Base-by-base conservation (phyloP, 2,113 vertebrate species). In the Lasiurus borealis region DNA sequence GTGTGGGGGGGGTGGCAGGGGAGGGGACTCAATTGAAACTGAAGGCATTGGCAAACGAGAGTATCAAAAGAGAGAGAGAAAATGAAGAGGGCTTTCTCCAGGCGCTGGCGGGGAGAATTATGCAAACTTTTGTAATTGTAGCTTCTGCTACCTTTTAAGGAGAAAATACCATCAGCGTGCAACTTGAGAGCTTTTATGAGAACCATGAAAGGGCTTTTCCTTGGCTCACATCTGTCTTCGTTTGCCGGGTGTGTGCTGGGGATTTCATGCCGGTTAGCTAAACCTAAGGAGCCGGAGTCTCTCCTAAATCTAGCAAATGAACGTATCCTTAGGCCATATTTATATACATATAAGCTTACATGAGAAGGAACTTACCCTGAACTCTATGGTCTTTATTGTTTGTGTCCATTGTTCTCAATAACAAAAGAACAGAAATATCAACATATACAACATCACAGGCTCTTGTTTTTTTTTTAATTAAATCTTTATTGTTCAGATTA, bases 161-260 rank as follows among this genome's bases (percentile, higher is more conserved):
- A 92, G 66, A 97, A 88, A 96, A 96, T 73, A 68, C 25, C 31
- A 19, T 36, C 50, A 50, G 78, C 68, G 72, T 95, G 85, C 27
- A 97, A 97, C 75, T 96, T 2, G 5, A 96, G 94, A 91, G 64
- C 75, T 97, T 98, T 98, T 97, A 95, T 98, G 86, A 98, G 96
- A 95, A 92, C 77, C 68, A 62, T 89, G 95, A 96, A 96, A 96
- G 46, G 54, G 25, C n/a, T 89, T 95, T 95, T 93, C 90, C 92
- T 97, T 6, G 16, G 0, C 44, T 83, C 94, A 97, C 96, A 97
- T 97, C 96, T 98, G 96, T 92, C 88, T 97, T 94, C 54, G 57
- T 94, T 97, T 97, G 91, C 90, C 85, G 82, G 31, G 11, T 88
- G 68, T 91, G 0, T 90, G 50, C 83, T 87, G 57, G n/a, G 77